Evolutionary conservation across 1,140 invertebrate species (phyloP).

Genomic region (Lutraria rhynchaena): DNA sequence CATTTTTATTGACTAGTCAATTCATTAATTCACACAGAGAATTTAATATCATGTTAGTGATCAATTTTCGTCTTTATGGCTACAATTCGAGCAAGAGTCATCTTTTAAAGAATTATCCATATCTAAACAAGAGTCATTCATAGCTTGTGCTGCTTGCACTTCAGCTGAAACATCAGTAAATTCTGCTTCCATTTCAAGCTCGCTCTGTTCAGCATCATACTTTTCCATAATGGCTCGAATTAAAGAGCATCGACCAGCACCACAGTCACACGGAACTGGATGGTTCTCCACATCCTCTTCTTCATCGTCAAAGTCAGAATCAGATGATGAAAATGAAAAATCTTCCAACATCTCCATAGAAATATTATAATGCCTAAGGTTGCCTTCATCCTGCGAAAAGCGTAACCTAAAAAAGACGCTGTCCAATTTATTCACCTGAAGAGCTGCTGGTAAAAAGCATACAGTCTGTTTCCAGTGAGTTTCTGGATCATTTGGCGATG

Average conservation of each 20-base stretch:
- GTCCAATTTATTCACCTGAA: conserved; percentile 64
- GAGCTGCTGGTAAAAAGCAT: conserved; percentile 90
- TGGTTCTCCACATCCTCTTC: conserved; percentile 66
- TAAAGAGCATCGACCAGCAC: conserved; percentile 67
- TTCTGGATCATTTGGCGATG: conserved; percentile 84
- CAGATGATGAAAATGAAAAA: conserved; percentile 60
- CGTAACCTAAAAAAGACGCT: conserved; percentile 62
- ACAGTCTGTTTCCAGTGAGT: conserved; percentile 99
- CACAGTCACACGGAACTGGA: conserved; percentile 74
- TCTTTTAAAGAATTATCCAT: conserved; percentile 21
- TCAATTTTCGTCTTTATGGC: background rate
- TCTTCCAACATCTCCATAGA: conserved; percentile 67
- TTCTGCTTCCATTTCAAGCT: conserved; percentile 72
- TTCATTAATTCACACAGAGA: too few species aligned
- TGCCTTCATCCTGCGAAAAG: conserved; percentile 65
- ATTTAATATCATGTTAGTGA: background rate
- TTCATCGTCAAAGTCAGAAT: conserved; percentile 67
- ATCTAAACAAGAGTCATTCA: conserved; percentile 48
- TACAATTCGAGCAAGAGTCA: background rate
- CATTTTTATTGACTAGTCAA: too few species aligned
- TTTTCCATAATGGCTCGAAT: conserved; percentile 73
- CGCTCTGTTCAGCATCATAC: conserved; percentile 70
- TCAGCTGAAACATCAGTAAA: conserved; percentile 62
- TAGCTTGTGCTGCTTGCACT: conserved; percentile 64
- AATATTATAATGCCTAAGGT: conserved; percentile 77